Percentiles rank a stretch among this genome's conserved stretches.
These are phyloP conservation scores for Drosophila chauvacae DNA, from an alignment of 1,140 invertebrate species.

Conservation along the genomic window DNA sequence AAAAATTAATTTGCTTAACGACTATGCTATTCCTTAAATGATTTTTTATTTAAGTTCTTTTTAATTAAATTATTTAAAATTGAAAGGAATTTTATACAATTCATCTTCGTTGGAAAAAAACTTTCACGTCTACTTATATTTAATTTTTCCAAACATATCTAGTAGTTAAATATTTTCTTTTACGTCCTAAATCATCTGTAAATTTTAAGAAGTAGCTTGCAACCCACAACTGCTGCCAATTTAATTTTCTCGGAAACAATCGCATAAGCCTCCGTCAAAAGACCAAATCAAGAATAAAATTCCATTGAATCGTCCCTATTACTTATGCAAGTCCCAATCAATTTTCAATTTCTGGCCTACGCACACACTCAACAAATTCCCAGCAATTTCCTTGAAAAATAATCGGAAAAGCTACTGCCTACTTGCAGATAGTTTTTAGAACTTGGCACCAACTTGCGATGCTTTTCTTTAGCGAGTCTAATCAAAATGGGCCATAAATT, in stretches of 20 bases:
- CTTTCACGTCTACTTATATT: no score
- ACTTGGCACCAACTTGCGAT: constrained; percentile 25
- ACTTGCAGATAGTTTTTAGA: constrained; percentile 49
- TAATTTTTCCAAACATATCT: no score
- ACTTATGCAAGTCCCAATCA: constrained; percentile 77
- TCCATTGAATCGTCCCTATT: constrained; percentile 51
- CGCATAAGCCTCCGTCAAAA: not conserved
- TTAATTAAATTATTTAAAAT: no score
- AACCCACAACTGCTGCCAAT: not conserved
- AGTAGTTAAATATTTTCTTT: no score
- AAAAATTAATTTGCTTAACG: not conserved
- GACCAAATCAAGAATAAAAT: constrained; percentile 25
- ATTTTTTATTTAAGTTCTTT: no score
- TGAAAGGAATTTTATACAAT: no score
- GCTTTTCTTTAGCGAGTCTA: constrained; percentile 43
- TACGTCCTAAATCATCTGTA: not conserved
- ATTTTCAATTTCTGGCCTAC: constrained; percentile 65
- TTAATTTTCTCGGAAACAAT: constrained; percentile 21
- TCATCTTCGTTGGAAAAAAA: not conserved
- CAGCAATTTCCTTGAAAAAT: constrained; percentile 21
- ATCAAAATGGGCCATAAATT: constrained; percentile 72
- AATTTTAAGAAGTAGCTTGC: not conserved
- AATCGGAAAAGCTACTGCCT: constrained; percentile 57
- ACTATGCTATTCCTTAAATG: no score
- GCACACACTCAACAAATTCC: constrained; percentile 12